Conservation (phyloP, 2,113 vertebrate genomes). For the Percina caprodes region DNA sequence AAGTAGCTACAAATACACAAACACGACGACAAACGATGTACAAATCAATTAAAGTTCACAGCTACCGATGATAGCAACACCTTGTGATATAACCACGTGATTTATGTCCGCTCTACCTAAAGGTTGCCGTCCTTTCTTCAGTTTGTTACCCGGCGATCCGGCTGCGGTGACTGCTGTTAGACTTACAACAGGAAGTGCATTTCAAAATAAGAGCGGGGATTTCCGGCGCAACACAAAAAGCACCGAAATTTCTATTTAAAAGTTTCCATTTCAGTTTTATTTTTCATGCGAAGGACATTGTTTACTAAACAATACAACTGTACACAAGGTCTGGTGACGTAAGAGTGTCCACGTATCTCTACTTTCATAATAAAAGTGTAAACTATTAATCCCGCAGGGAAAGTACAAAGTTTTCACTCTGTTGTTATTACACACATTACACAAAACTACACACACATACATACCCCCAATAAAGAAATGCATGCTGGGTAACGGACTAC, state of each 20-base stretch:
- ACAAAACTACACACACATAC: too few species aligned
- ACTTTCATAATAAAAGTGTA: too few species aligned
- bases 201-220: neutral
- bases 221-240: slow-evolving; percentile 20
- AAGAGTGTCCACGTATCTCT: too few species aligned
- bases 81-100: too few species aligned
- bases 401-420: too few species aligned
- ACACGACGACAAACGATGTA: accelerated
- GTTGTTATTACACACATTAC: too few species aligned
- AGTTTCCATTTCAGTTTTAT: neutral
- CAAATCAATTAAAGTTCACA: neutral
- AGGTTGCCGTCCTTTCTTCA: accelerated
- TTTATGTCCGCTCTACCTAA: accelerated
- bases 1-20: neutral
- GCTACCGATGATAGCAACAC: accelerated
- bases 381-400: too few species aligned
- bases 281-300: neutral
- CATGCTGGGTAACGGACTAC: too few species aligned
- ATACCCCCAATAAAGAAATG: too few species aligned
- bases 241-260: neutral
- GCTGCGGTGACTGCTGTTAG: accelerated
- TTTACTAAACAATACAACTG: neutral
- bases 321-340: too few species aligned
- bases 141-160: accelerated
- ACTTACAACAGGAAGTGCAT: slow-evolving; percentile 10